Conservation (phyloP, 2,113 vertebrate species). For the Scomber colias region DNA sequence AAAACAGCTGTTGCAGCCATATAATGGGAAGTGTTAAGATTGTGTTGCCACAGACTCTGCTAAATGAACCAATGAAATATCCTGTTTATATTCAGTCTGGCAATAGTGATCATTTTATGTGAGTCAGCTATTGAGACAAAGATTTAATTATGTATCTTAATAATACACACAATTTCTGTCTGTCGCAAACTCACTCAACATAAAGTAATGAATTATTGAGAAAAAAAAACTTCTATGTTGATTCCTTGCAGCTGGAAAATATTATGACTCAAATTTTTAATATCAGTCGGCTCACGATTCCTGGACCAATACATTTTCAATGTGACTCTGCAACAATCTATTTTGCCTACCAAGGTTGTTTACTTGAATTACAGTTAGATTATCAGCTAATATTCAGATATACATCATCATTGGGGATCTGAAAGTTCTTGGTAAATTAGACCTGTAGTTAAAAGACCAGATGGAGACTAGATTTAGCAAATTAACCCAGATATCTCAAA, state of each 20-base stretch:
- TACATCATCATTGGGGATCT: background rate
- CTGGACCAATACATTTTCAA: too few relatives aligned
- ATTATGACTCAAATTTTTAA: too few relatives aligned
- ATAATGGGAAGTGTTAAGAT: background rate
- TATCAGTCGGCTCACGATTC: too few relatives aligned
- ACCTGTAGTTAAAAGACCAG: too few relatives aligned
- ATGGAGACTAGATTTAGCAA: too few relatives aligned
- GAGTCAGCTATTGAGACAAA: background rate
- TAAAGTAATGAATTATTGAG: too few relatives aligned
- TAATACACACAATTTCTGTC: too few relatives aligned
- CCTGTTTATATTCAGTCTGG: background rate
- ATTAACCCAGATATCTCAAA: slow-evolving; percentile 7
- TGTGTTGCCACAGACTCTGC: background rate
- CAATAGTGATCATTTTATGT: background rate
- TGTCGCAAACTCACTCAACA: too few relatives aligned
- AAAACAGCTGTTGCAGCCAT: slow-evolving; percentile 1
- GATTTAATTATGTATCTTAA: too few relatives aligned
- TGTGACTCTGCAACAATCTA: too few relatives aligned
- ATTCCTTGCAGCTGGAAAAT: too few relatives aligned
- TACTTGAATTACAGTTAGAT: background rate
- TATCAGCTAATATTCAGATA: background rate
- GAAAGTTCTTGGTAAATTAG: background rate
- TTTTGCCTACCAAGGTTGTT: background rate
- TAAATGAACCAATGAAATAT: background rate
- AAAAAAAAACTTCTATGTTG: too few relatives aligned